Percentiles rank a stretch among this genome's conserved stretches.
Evolutionary conservation across 2,113 vertebrate genomes (phyloP).

Genomic region (Halichoerus grypus): DNA sequence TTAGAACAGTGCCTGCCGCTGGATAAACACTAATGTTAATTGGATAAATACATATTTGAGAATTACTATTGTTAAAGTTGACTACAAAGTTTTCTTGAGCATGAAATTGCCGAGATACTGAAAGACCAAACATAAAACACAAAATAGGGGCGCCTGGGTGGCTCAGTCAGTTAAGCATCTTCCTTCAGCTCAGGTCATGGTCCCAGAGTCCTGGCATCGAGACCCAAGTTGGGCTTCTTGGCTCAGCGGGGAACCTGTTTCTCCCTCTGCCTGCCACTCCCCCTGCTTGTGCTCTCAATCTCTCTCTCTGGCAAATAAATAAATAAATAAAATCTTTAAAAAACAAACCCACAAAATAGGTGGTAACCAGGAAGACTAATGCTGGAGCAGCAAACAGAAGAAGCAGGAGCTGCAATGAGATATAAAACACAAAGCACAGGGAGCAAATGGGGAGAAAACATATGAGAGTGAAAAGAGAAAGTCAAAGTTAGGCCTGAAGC

Average conservation of each 20-base stretch:
- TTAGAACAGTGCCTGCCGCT: not conserved
- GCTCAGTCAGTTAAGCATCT: not conserved
- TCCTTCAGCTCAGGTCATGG: not conserved
- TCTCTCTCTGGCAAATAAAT: not conserved
- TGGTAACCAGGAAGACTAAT: not conserved
- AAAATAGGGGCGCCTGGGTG: not conserved
- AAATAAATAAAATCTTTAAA: not conserved
- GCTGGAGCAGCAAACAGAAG: not conserved
- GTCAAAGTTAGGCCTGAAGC: constrained; percentile 83
- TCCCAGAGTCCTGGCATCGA: not conserved
- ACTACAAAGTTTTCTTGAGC: not conserved
- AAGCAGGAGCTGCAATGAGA: not conserved
- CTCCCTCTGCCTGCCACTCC: not conserved
- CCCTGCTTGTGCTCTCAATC: no score
- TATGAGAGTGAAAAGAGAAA: constrained; percentile 77
- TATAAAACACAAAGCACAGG: not conserved
- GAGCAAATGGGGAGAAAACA: constrained; percentile 56
- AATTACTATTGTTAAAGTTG: not conserved
- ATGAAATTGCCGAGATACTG: not conserved
- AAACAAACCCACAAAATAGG: not conserved
- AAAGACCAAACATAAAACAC: not conserved
- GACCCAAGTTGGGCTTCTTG: not conserved
- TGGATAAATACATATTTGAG: not conserved
- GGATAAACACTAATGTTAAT: not conserved
- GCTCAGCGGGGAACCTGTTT: not conserved